phyloP scores from a whole-genome alignment of 1,140 invertebrate species.

The Mesaphorura yosii region DNA sequence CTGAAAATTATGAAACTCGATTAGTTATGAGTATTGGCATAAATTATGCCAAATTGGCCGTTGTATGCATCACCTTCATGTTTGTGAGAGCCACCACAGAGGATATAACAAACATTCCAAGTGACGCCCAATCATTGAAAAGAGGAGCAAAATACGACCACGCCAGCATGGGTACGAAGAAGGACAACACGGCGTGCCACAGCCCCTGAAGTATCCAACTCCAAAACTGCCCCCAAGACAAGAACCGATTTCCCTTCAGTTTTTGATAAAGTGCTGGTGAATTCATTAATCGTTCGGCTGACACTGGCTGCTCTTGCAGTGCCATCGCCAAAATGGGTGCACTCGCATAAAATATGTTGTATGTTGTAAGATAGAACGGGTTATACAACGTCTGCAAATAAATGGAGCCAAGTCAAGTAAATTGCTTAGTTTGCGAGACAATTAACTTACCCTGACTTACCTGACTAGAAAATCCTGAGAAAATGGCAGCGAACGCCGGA shows the following conservation, averaged over 20 bases:
- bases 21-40: constrained; percentile 12
- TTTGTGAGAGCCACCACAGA: constrained; percentile 41
- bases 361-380: constrained; percentile 57
- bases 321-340: constrained; percentile 56
- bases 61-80: constrained; percentile 39
- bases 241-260: constrained; percentile 51
- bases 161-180: constrained; percentile 41
- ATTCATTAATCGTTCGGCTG: constrained; percentile 46
- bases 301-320: constrained; percentile 56
- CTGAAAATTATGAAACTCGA: constrained; percentile 36
- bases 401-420: neutral
- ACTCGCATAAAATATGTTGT: constrained; percentile 61
- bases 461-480: constrained; percentile 49
- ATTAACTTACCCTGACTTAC: constrained; percentile 35
- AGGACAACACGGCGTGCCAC: constrained; percentile 46
- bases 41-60: constrained; percentile 3
- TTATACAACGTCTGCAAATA: constrained; percentile 50
- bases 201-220: constrained; percentile 48
- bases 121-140: constrained; percentile 38
- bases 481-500: constrained; percentile 37
- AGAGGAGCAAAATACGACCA: constrained; percentile 37
- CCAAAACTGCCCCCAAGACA: constrained; percentile 51
- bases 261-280: constrained; percentile 56
- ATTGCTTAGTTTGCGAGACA: neutral
- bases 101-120: constrained; percentile 41